Evolutionary conservation across 2,888 invertebrate species (phyloP).

Genomic region (Watsonalla binaria): DNA sequence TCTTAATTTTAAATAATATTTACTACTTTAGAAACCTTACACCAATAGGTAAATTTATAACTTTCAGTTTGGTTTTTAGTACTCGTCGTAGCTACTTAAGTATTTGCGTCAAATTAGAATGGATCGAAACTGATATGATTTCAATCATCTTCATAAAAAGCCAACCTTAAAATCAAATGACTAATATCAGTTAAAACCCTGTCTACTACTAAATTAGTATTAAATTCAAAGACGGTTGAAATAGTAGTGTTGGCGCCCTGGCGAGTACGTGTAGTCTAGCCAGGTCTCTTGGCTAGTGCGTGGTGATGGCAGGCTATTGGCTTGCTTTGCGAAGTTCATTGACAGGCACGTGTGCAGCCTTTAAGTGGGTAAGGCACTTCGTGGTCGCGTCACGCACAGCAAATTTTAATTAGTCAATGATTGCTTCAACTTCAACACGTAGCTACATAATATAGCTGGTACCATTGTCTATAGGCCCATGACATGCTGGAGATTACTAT

Average conservation of each 20-base stretch:
- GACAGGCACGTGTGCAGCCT: conserved; percentile 76
- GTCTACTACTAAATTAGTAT: no score
- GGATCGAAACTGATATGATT: no score
- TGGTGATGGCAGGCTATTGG: conserved; percentile 38
- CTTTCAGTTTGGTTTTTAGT: no score
- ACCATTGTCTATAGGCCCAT: conserved; percentile 51
- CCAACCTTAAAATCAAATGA: not conserved
- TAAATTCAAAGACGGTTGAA: no score
- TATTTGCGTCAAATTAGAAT: no score
- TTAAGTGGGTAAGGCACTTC: conserved; percentile 64
- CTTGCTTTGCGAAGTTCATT: conserved; percentile 70
- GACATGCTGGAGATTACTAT: conserved; percentile 54
- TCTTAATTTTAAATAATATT: no score
- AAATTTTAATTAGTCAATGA: conserved; percentile 75
- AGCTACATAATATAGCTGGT: conserved; percentile 19
- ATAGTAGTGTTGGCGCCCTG: not conserved
- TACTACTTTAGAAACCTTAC: no score
- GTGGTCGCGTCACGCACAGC: conserved; percentile 70
- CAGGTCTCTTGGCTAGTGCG: conserved; percentile 37
- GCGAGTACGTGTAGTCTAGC: conserved; percentile 21
- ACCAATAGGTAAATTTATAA: no score
- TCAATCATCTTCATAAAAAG: not conserved
- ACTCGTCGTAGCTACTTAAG: no score
- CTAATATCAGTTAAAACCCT: not conserved
- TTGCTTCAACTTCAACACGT: conserved; percentile 56